Evolutionary conservation across 2,797 vertebrate genomes (phyloP).

Genomic region (Intellagama lesueurii): DNA sequence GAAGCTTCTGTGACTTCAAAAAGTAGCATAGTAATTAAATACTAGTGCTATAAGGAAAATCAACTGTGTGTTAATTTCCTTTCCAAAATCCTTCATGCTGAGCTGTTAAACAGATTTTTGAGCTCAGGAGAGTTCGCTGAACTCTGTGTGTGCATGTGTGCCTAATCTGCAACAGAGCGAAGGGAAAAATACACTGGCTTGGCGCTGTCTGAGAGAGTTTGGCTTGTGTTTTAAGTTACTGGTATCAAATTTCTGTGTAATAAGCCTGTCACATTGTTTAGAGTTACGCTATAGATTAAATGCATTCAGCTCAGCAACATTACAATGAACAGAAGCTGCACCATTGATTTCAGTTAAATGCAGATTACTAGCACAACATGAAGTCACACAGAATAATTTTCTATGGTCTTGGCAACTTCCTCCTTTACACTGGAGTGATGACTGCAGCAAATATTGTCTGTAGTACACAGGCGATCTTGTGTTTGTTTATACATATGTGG

Average conservation of each 20-base stretch:
- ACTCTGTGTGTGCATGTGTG: background rate
- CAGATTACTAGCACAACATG: background rate
- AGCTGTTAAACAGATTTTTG: background rate
- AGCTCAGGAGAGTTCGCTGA: background rate
- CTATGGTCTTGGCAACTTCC: background rate
- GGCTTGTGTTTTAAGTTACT: background rate
- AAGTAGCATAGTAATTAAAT: background rate
- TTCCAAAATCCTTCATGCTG: background rate
- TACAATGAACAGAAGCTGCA: background rate
- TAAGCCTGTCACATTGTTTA: background rate
- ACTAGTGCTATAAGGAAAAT: constrained; percentile 21
- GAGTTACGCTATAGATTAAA: background rate
- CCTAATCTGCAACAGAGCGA: background rate
- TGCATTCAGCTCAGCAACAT: background rate
- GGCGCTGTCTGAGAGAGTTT: background rate
- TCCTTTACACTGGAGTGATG: background rate
- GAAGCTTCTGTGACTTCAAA: background rate
- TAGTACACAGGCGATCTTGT: background rate
- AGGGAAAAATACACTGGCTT: background rate
- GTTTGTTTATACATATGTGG: background rate
- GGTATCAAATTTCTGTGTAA: background rate
- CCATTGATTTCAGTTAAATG: background rate
- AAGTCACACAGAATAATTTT: background rate
- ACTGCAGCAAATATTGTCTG: too few relatives aligned
- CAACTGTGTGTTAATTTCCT: background rate